Conservation (phyloP, 2,888 invertebrate species). For the Tetragnatha montana region DNA sequence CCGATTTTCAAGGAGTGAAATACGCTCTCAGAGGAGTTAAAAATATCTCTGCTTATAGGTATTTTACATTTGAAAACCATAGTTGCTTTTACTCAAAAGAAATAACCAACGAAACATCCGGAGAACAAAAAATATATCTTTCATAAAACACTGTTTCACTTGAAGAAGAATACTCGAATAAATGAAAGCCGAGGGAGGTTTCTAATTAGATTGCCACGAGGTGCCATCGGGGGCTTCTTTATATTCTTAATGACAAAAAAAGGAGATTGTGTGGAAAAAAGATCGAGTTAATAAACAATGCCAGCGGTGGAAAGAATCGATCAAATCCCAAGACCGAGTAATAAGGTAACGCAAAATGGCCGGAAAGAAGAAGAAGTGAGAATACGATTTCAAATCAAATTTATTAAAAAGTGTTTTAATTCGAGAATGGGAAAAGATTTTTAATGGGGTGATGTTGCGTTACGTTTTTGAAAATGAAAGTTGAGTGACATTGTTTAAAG, state of each 20-base stretch:
- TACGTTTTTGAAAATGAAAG: too few species aligned
- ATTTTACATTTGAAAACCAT: too few species aligned
- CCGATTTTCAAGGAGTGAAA: too few species aligned
- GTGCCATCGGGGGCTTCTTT: not conserved
- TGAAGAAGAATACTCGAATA: too few species aligned
- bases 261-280: not conserved
- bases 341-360: conserved; percentile 25
- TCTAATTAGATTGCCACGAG: not conserved
- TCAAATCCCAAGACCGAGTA: conserved; percentile 6
- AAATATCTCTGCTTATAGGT: too few species aligned
- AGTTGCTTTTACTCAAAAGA: too few species aligned
- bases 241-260: not conserved
- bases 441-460: not conserved
- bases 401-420: conserved; percentile 19
- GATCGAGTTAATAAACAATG: conserved; percentile 39
- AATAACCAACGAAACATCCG: too few species aligned
- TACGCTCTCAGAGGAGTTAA: too few species aligned
- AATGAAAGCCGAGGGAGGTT: too few species aligned
- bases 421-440: not conserved
- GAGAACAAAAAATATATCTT: too few species aligned
- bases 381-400: conserved; percentile 42
- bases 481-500: too few species aligned
- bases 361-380: conserved; percentile 23
- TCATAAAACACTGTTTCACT: too few species aligned
- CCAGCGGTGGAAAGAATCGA: conserved; percentile 8